Evolutionary conservation across 1,140 invertebrate species (phyloP), one percentile per base, ranked within the genome.

Genomic region (Cotesia chilonis): DNA sequence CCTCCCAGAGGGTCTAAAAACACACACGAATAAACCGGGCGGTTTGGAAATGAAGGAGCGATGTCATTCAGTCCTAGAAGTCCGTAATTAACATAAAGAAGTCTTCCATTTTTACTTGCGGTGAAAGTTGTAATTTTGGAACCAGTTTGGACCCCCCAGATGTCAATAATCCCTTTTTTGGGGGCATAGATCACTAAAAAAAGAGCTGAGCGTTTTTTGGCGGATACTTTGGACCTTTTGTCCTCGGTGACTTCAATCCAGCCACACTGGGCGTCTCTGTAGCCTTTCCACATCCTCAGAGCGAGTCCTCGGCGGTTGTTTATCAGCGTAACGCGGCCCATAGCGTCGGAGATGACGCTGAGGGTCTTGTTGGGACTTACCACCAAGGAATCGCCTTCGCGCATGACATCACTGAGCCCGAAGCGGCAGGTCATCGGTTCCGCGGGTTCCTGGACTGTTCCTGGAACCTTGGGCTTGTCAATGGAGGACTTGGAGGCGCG

Each of bases 201-300:
- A 14, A 93, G 81, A 0, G 93, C 92, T 28, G 89, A 88, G 51
- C 89, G 83, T 71, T 37, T 47, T 73, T 20, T 68, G 54, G 4
- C 6, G 72, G 68, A 35, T 51, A 51, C 69, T 71, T 59, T 20
- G 41, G 63, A 51, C 54, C 69, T 10, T 51, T 88, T 88, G 75
- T 92, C 91, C 80, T 94, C 92, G 5, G 88, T 82, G 47, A 93
- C 93, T 87, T 95, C 92, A 54, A 98, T 87, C 92, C 97, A 99
- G 5, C 92, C 93, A 86, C 94, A 96, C 81, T 98, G 94, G 6
- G 96, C 96, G 86, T 98, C 94, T 71, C 96, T 88, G 82, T 97
- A 98, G 7, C 96, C 97, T 89, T 98, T 98, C 89, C 96, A 97
- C 83, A 98, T 93, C 71, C 95, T 89, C 17, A 98, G 82, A 17